phyloP scores from a whole-genome alignment of 2,888 invertebrate genomes.

The Pomacea canaliculata region DNA sequence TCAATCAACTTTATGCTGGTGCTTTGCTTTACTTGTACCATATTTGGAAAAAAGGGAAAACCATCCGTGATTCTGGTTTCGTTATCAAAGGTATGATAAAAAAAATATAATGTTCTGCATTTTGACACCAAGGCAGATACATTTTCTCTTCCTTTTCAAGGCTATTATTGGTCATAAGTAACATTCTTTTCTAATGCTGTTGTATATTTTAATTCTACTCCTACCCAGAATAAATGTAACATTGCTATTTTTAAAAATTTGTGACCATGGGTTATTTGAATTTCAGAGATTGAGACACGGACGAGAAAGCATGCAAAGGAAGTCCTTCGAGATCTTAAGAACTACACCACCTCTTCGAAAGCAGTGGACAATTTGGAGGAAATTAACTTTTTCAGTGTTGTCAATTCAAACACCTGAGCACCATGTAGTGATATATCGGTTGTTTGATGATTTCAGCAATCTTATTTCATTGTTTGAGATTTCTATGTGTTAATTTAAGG shows the following conservation, averaged over 20 bases:
- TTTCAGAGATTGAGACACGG: slow-evolving; percentile 64
- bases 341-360: slow-evolving; percentile 41
- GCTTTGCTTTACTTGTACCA: slow-evolving; percentile 70
- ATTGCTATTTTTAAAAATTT: no score
- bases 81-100: slow-evolving; percentile 71
- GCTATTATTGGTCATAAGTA: no score
- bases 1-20: slow-evolving; percentile 72
- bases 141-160: no score
- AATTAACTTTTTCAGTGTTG: slow-evolving; percentile 49
- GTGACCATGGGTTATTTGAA: no score
- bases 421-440: background rate
- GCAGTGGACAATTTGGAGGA: slow-evolving; percentile 26
- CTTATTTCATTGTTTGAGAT: no score
- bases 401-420: slow-evolving; percentile 24
- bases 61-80: slow-evolving; percentile 72
- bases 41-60: slow-evolving; percentile 72
- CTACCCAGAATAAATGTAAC: no score
- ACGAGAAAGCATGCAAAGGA: slow-evolving; percentile 52
- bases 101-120: no score
- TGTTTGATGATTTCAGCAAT: no score
- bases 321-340: slow-evolving; percentile 49
- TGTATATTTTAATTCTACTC: background rate
- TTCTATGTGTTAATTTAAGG: no score
- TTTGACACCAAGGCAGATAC: no score
- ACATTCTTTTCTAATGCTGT: background rate